Evolutionary conservation across 2,797 vertebrate genomes (phyloP), one percentile per base, ranked within the genome.

Genomic region (Rallus crepitans): DNA sequence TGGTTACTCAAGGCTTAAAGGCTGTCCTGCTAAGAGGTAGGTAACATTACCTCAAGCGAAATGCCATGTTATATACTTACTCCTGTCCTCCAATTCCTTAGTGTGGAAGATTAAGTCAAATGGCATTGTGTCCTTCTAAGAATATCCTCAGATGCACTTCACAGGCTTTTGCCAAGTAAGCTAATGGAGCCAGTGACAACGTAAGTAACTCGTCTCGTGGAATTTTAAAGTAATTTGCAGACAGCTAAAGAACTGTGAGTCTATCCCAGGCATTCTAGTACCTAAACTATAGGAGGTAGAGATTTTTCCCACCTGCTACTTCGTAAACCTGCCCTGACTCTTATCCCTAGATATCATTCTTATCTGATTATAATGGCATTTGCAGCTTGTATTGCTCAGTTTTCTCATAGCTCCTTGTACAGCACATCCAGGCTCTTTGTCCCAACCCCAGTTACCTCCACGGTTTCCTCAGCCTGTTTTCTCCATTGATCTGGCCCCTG

Each of bases 151-250:
- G 55, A 77, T 90, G 30, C 31, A 53, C 55, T 83, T 94, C 42
- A 69, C 59, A 79, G 61, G 40, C 5, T 83, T 86, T 81, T 92
- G 35, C 70, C 35, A 76, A 77, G 50, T 61, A 57, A 91, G 28
- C 11, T 45, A 39, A 73, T 30, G 30, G 17, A 93, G 39, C 16
- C 65, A 71, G 17, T 45, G 48, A 84, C 31, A 84, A 70, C 52
- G 64, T 33, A 50, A 81, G 15, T 50, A 73, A 66, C 14, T 70
- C 83, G 16, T 70, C 31, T 53, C 73, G 18, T 77, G 21, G 53
- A 65, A 89, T 93, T 94, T 82, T 83, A 42, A 73, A 93, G 72
- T 81, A 53, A 84, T 73, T 84, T 93, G 11, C 77, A 87, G 77
- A 82, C 39, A 76, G 37, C 39, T 73, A 35, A 80, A 66, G 30